Conservation (phyloP, 2,113 vertebrate species). For the Dipodomys ordii region DNA sequence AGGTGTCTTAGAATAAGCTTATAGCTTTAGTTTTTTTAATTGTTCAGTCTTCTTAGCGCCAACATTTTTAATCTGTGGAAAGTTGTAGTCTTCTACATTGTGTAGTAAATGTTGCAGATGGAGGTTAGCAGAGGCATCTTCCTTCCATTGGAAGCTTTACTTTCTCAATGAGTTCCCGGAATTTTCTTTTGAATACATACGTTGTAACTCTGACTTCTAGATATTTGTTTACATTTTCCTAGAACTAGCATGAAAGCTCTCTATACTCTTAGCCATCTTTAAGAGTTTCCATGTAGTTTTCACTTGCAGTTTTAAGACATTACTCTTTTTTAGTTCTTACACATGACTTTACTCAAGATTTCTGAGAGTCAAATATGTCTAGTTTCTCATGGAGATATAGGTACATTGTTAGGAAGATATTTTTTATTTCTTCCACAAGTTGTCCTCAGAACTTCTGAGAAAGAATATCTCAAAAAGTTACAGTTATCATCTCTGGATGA, state of each 20-base stretch:
- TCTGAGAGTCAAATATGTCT: neutral
- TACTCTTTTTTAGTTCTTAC: neutral
- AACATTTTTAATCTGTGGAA: constrained; percentile 1
- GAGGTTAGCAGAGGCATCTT: neutral
- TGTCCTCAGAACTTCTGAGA: neutral
- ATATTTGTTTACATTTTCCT: constrained; percentile 34
- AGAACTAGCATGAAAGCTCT: neutral
- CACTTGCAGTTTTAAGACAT: neutral
- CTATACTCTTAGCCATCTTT: neutral
- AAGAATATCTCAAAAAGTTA: neutral
- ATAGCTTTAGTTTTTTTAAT: neutral
- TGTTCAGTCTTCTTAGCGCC: neutral
- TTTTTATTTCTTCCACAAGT: constrained; percentile 8
- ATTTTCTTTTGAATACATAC: constrained; percentile 30
- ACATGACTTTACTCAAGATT: neutral
- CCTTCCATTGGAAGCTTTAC: neutral
- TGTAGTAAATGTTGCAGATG: neutral
- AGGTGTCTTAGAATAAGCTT: neutral
- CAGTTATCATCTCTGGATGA: neutral
- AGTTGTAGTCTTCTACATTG: neutral
- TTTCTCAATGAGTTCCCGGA: constrained; percentile 13
- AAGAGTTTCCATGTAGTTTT: constrained; percentile 18
- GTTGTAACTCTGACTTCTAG: constrained; percentile 42
- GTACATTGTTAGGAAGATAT: neutral
- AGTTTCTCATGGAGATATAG: neutral